Conservation (phyloP, 2,797 vertebrate species). For the Tenualosa thibaudeaui region DNA sequence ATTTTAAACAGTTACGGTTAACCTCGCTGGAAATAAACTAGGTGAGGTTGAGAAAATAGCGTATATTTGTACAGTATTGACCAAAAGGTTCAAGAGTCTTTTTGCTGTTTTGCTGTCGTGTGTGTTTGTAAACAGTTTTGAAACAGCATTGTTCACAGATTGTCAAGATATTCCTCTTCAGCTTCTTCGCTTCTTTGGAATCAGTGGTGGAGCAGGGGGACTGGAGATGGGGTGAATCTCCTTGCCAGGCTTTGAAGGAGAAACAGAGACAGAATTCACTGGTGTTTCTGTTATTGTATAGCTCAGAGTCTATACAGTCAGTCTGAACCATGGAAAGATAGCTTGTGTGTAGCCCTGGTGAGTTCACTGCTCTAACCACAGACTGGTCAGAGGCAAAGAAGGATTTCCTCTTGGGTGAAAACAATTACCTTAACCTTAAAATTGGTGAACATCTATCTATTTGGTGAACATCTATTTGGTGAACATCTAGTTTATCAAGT, state of each 20-base stretch:
- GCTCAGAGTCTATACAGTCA: background rate
- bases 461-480: too few species aligned
- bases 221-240: slow-evolving; percentile 48
- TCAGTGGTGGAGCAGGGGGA: slow-evolving; percentile 62
- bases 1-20: background rate
- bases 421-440: too few species aligned
- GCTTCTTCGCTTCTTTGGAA: slow-evolving; percentile 71
- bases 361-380: too few species aligned
- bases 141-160: background rate
- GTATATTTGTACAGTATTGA: background rate
- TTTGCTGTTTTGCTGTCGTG: background rate
- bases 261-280: slow-evolving; percentile 30
- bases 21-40: background rate
- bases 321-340: background rate
- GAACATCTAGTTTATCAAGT: too few species aligned
- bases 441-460: too few species aligned
- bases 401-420: too few species aligned
- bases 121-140: background rate
- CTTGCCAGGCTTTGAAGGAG: slow-evolving; percentile 68
- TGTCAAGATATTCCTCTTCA: slow-evolving; percentile 36
- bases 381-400: too few species aligned
- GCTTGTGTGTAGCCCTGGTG: too few species aligned
- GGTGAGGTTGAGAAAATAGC: background rate
- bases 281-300: background rate
- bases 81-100: background rate